Base-by-base conservation (phyloP, 1,140 invertebrate species). In the Diachasmimorpha longicaudata region DNA sequence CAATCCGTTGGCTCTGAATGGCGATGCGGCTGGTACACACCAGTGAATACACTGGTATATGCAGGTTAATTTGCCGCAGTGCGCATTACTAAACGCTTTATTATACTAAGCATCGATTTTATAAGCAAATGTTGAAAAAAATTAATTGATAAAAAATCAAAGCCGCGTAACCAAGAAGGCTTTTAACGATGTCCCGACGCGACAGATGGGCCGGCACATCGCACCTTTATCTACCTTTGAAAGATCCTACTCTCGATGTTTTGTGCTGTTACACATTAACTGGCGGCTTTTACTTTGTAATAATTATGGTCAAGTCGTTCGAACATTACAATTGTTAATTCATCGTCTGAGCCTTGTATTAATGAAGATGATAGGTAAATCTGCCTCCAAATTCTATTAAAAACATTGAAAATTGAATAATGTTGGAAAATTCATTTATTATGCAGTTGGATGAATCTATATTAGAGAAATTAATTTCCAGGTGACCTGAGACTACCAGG, bases 401-500 rank as follows among this genome's bases (percentile, higher is more conserved):
- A 31, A 31, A 31, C 2, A n/a, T n/a, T n/a, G n/a, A n/a, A n/a
- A n/a, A n/a, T n/a, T n/a, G n/a, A n/a, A n/a, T n/a, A n/a, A n/a
- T n/a, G n/a, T n/a, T 46, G 2, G 44, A 10, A 46, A 46, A 46
- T 46, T 46, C 31, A 31, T n/a, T n/a, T n/a, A n/a, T n/a, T n/a
- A n/a, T n/a, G n/a, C n/a, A n/a, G n/a, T n/a, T n/a, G n/a, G n/a
- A 31, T 46, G 44, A 46, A 46, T 14, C 4, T 14, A 46, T 31
- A n/a, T 31, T 31, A 3, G 2, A 31, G 2, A 31, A 42, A 42
- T 42, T 42, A 3, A 63, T 39, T 84, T 85, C 14, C 79, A 87
- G 86, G 85, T n/a, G 86, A 87, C 36, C 75, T 87, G 36, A 81
- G 86, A 76, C 63, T 87, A 66, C 85, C 86, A 2, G 86, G 86